Conservation (phyloP, 2,797 vertebrate species). For the Tamandua tetradactyla region DNA sequence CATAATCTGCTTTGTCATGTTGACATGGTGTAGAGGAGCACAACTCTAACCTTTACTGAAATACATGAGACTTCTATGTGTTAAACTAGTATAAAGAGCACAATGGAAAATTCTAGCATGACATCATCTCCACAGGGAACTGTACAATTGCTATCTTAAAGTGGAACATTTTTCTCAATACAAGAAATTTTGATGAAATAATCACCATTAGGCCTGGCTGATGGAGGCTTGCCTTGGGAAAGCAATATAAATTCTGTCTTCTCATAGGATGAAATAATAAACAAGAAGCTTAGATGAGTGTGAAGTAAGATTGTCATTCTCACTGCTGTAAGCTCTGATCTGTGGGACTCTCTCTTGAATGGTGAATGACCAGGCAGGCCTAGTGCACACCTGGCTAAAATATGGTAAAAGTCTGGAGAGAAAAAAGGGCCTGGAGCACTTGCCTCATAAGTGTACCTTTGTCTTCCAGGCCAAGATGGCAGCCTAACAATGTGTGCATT, state of each 20-base stretch:
- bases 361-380: too few species aligned
- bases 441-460: too few species aligned
- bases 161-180: not conserved
- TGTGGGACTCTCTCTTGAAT: too few species aligned
- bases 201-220: not conserved
- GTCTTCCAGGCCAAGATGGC: too few species aligned
- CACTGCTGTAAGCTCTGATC: not conserved
- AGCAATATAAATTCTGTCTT: not conserved
- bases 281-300: not conserved
- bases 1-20: fast-evolving
- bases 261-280: too few species aligned
- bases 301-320: not conserved
- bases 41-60: not conserved
- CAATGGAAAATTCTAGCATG: too few species aligned
- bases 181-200: not conserved
- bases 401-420: too few species aligned
- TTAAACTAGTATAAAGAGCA: not conserved
- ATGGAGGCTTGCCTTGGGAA: not conserved
- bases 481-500: too few species aligned
- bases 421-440: too few species aligned
- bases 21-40: not conserved
- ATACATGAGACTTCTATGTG: not conserved
- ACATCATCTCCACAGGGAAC: fast-evolving
- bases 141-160: not conserved
- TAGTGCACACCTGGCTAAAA: too few species aligned